Percentiles rank a stretch among this genome's conserved stretches.
Evolutionary conservation across 2,113 vertebrate genomes (phyloP).

Genomic region (Oncorhynchus tshawytscha): DNA sequence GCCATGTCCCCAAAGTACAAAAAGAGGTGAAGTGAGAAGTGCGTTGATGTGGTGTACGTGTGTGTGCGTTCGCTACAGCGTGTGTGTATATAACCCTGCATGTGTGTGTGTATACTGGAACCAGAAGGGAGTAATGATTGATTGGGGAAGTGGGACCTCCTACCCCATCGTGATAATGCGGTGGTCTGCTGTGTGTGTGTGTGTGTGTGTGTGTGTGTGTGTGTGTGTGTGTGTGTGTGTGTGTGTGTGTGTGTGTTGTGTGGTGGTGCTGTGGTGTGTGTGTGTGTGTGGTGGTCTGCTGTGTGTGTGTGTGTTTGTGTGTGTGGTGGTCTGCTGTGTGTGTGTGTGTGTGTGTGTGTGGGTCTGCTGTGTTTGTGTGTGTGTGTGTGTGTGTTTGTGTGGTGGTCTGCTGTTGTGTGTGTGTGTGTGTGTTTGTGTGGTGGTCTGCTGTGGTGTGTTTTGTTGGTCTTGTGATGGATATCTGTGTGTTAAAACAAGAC

Average conservation of each 20-base stretch:
- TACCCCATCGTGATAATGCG: background rate
- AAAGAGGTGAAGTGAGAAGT: background rate
- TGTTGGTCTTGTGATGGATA: slow-evolving; percentile 71
- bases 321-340: background rate
- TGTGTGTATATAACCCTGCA: no score
- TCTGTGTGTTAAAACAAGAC: slow-evolving; percentile 67
- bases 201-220: no score
- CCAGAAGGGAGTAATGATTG: background rate
- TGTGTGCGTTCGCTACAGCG: background rate
- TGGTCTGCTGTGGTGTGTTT: slow-evolving; percentile 23
- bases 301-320: background rate
- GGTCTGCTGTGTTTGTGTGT: no score
- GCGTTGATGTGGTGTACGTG: background rate
- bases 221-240: no score
- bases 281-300: background rate
- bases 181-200: background rate
- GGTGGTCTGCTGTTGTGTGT: background rate
- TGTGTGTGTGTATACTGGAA: background rate
- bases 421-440: background rate
- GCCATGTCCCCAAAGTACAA: background rate
- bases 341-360: background rate
- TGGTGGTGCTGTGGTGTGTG: background rate
- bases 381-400: background rate
- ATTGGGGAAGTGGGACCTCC: slow-evolving; percentile 1
- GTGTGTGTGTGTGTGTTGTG: no score